Evolutionary conservation across 1,140 invertebrate species (phyloP).

Genomic region (Dreissena rostriformis): DNA sequence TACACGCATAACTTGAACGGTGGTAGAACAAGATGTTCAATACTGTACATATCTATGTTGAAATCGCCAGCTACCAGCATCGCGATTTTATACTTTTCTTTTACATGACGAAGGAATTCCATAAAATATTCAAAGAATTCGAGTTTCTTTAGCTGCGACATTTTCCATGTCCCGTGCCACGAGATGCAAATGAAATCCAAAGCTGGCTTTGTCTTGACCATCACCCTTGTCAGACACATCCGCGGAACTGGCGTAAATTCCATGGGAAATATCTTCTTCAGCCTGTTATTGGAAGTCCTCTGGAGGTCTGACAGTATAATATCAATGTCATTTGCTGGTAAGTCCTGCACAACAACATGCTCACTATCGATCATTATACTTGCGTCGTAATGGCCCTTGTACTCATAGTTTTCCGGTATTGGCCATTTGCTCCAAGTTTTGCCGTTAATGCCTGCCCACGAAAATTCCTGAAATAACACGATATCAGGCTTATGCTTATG

Average conservation of each 20-base stretch:
- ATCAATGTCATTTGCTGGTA: neutral
- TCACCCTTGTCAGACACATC: neutral
- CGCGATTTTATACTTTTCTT: neutral
- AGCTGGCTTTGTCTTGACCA: neutral
- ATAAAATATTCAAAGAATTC: neutral
- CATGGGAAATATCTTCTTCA: neutral
- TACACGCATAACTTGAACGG: neutral
- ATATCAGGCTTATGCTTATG: too few relatives aligned
- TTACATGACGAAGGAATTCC: neutral
- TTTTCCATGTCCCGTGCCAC: neutral
- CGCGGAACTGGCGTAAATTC: neutral
- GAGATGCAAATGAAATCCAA: neutral
- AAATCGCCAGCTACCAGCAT: neutral
- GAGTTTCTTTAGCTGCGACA: neutral
- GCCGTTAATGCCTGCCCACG: too few relatives aligned
- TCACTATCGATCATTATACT: slow-evolving; percentile 28
- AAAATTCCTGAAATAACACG: too few relatives aligned
- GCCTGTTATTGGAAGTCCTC: neutral
- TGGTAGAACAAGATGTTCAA: neutral
- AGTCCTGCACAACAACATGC: neutral
- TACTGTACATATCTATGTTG: neutral
- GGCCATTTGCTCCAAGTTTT: neutral
- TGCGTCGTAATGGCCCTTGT: slow-evolving; percentile 32
- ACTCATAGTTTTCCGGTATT: slow-evolving; percentile 19
- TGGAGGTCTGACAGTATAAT: neutral